Evolutionary conservation across 2,888 invertebrate species (phyloP), one percentile per base, ranked within the genome.

Genomic region (Zygaena filipendulae): DNA sequence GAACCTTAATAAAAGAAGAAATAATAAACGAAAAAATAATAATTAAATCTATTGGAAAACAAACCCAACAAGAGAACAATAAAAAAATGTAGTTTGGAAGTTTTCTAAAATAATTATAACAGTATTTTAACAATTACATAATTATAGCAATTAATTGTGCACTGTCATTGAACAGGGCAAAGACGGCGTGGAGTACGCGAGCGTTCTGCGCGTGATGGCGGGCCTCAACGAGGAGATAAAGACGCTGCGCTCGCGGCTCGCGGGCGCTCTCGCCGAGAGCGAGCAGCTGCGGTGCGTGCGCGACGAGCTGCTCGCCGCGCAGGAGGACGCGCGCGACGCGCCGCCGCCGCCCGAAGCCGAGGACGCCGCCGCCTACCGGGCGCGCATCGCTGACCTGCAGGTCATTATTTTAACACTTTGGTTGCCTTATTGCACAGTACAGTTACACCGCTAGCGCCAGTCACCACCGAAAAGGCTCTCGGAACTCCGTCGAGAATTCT

Each of bases 181-280:
- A 51, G 64, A 60, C 3, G 66, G 67, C 33, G 63, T 72, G 21
- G 77, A 79, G 38, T 72, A 70, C 47, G 74, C 75, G 43, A 75
- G 75, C 54, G 52, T 75, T 4, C 49, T 79, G 8, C 71, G 71
- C 41, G 74, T 77, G 43, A 77, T 79, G 75, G 61, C 57, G 20
- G 77, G 77, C 0, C 57, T 79, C 11, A 79, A 79, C 55, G 77
- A 77, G 25, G 77, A 79, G 61, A 75, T 79, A 43, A 61, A 61
- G 26, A 67, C 59, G 29, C 39, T 77, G 25, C 63, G 77, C 33
- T 67, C 62, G 46, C 62, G 77, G 1, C 49, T 77, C 3, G 25
- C 40, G 10, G 45, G 56, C 13, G 49, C 58, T 11, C 14, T 38
- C 11, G 45, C 45, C 1, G 75, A 72, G 53, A 62, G 56, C 52